Evolutionary conservation across 2,797 vertebrate species (phyloP).

Genomic region (Falco cherrug): DNA sequence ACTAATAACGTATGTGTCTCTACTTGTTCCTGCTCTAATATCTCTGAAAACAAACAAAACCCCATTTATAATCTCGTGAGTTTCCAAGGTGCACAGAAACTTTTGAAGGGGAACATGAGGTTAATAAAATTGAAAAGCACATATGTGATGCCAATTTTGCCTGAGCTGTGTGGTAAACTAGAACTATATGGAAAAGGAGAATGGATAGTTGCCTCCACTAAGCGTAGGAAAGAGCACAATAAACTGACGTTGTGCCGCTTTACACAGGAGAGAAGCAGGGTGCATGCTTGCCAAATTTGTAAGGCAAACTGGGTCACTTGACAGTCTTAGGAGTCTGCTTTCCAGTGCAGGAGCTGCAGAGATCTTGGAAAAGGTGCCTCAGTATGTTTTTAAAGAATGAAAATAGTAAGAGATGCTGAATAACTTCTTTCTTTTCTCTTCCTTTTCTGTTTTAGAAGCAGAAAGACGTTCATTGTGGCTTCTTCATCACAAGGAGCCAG

Average conservation of each 20-base stretch:
- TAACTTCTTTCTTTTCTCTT: not conserved
- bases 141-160: not conserved
- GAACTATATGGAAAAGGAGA: not conserved
- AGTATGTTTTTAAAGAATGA: not conserved
- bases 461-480: not conserved
- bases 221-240: not conserved
- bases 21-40: not conserved
- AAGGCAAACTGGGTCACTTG: not conserved
- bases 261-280: not conserved
- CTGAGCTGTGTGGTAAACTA: not conserved
- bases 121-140: not conserved
- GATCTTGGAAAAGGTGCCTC: not conserved
- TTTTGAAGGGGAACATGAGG: not conserved
- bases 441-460: not conserved
- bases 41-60: not conserved
- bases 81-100: not conserved
- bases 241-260: not conserved
- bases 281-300: not conserved
- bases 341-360: not conserved
- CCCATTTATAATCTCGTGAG: fast-evolving
- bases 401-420: not conserved
- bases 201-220: not conserved
- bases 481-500: not conserved
- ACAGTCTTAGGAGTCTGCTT: not conserved
- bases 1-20: not conserved